These are phyloP conservation scores for Steatocranus sp. DNA, from an alignment of 2,797 vertebrate genomes.

Conservation along the genomic window DNA sequence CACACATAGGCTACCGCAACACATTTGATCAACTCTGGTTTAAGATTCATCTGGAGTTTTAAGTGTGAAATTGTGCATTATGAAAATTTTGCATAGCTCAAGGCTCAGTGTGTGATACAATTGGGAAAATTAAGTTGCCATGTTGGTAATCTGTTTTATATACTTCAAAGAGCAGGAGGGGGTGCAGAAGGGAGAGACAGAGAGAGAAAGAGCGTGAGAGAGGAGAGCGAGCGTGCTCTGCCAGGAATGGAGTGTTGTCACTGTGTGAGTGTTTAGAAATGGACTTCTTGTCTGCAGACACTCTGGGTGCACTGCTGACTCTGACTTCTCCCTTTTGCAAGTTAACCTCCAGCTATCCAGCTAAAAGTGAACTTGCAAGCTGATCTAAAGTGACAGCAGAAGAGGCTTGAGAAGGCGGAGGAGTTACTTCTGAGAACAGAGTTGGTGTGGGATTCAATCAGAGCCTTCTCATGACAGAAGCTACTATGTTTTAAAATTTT, in stretches of 20 bases:
- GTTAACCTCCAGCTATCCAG: conserved; percentile 1
- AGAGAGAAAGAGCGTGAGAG: neutral
- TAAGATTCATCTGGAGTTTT: conserved; percentile 4
- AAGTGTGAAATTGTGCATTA: conserved; percentile 6
- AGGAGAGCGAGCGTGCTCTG: neutral
- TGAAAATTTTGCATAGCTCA: conserved; percentile 9
- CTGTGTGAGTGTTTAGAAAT: neutral
- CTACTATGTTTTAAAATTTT: neutral
- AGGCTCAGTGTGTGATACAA: neutral
- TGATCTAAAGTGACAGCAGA: conserved; percentile 8
- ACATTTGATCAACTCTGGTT: neutral
- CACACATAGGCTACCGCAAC: neutral
- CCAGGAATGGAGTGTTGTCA: neutral
- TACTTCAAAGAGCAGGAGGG: conserved; percentile 16
- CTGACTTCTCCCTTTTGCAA: neutral
- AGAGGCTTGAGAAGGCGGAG: neutral
- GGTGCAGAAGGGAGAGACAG: neutral
- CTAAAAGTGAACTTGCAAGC: neutral
- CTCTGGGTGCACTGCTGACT: neutral
- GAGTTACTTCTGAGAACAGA: neutral
- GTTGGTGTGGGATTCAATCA: neutral
- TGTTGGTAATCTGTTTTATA: conserved; percentile 27
- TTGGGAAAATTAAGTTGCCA: conserved; percentile 6
- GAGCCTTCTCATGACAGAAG: neutral
- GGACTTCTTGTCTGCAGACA: neutral